Evolutionary conservation across 2,888 invertebrate species (phyloP).

Genomic region (Drosophila fulvimacula): DNA sequence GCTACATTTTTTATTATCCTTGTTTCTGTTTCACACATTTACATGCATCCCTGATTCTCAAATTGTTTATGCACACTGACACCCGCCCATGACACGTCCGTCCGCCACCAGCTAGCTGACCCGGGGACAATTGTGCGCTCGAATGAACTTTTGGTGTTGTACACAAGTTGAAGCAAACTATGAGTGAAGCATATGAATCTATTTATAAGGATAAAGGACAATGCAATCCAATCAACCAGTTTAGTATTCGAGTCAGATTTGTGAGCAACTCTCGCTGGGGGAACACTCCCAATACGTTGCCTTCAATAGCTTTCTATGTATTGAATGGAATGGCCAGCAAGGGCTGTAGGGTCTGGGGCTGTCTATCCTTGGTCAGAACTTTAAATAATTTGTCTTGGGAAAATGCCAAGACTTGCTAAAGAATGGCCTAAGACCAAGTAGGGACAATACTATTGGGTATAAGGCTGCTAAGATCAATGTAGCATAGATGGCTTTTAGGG

Average conservation of each 20-base stretch:
- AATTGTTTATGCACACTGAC: conserved; percentile 50
- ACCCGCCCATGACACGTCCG: background rate
- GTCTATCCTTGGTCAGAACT: background rate
- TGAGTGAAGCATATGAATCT: conserved; percentile 38
- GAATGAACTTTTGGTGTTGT: conserved; percentile 35
- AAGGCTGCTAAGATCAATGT: background rate
- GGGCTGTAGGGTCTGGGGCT: background rate
- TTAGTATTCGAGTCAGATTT: conserved; percentile 21
- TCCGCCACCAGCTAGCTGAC: conserved; percentile 5
- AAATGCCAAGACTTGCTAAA: background rate
- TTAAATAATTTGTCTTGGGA: background rate
- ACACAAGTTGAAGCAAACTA: conserved; percentile 27
- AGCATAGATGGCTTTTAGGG: too few species aligned
- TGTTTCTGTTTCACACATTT: conserved; percentile 49
- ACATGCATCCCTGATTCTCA: conserved; percentile 44
- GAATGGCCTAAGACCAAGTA: background rate
- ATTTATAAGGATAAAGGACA: conserved; percentile 34
- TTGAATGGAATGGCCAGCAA: background rate
- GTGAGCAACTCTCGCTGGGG: background rate
- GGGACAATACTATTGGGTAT: too few species aligned
- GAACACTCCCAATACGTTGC: background rate
- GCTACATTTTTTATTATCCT: background rate
- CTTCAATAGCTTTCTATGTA: background rate
- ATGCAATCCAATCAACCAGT: conserved; percentile 34
- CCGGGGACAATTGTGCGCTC: conserved; percentile 36